phyloP scores from a whole-genome alignment of 1,140 invertebrate genomes.

The Zophobas morio region DNA sequence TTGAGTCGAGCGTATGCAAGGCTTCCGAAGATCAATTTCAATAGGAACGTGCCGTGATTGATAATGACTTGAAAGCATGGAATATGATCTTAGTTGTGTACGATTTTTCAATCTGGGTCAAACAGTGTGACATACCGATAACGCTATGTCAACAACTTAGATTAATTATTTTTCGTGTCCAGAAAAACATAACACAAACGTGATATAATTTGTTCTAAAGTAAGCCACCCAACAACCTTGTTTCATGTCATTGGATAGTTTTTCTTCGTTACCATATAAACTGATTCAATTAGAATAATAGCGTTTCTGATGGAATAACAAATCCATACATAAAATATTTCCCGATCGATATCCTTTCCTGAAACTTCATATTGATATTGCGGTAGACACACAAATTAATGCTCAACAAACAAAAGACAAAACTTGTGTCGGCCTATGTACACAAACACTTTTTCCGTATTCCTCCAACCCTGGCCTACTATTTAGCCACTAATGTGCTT shows the following conservation, averaged over 20 bases:
- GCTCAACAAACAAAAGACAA: background rate
- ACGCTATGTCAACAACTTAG: constrained; percentile 1
- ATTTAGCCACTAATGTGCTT: constrained; percentile 22
- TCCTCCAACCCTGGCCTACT: constrained; percentile 21
- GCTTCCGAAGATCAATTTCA: background rate
- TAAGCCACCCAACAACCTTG: background rate
- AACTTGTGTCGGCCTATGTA: background rate
- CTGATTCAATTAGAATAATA: constrained; percentile 25
- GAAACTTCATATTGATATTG: constrained; percentile 26
- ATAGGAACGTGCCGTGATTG: background rate
- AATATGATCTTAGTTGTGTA: background rate
- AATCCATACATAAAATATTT: constrained; percentile 34
- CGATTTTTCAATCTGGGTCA: constrained; percentile 25
- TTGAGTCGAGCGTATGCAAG: background rate
- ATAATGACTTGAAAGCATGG: background rate
- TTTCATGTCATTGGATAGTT: constrained; percentile 11
- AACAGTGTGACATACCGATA: constrained; percentile 9
- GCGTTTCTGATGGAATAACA: constrained; percentile 16
- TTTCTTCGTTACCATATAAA: constrained; percentile 1
- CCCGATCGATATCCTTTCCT: constrained; percentile 21
- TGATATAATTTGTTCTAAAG: background rate
- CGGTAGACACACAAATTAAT: constrained; percentile 6
- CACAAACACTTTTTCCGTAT: background rate
- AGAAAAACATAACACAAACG: background rate
- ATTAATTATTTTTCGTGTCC: background rate